Base-by-base conservation (phyloP, 2,888 invertebrate genomes). In the Bombylius major region DNA sequence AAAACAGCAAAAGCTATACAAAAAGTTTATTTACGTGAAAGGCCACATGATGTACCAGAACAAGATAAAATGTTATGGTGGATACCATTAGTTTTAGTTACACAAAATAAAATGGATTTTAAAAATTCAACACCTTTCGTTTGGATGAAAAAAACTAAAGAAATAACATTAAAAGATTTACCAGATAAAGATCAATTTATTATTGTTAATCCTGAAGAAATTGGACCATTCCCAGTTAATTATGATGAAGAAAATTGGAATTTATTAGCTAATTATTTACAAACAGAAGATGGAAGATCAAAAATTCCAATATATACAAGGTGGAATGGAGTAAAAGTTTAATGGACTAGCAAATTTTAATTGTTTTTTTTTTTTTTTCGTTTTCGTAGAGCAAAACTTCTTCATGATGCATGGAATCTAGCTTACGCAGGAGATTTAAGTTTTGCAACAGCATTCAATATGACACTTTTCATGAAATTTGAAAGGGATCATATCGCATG, bases 161-260 rank as follows among this genome's bases (percentile, higher is more conserved):
- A 82, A 55, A 66, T 82, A 2, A 76, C 70, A 9, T 64, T 87
- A 1, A 65, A 66, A 0, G 73, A 80, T 56, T 71, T 84, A 64
- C 82, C 85, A 0, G 69, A 66, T 0, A 72, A 76, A 33, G 76
- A 84, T 51, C 70, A 81, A 53, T 89, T 89, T 65, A 78, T 90
- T 51, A 84, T 91, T 55, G 78, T 89, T 1, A 91, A 90, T 72
- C 86, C 88, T 6, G 89, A 89, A 66, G 89, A 90, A 76, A 89
- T 89, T 60, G 89, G 86, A 1, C 87, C 89, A 46, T 89, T 83
- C 72, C 86, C 88, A 5, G 90, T 91, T 0, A 89, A 89, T 67
- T 91, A 91, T 66, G 90, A 90, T 65, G 68, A 75, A 7, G 74
- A 77, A 46, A 90, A 89, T 68, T 91, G 90, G 90, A 79, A 83